A percentile compares a stretch with the other conserved stretches of the same genome.
Conservation (phyloP, 2,113 vertebrate species). For the Bos javanicus region DNA sequence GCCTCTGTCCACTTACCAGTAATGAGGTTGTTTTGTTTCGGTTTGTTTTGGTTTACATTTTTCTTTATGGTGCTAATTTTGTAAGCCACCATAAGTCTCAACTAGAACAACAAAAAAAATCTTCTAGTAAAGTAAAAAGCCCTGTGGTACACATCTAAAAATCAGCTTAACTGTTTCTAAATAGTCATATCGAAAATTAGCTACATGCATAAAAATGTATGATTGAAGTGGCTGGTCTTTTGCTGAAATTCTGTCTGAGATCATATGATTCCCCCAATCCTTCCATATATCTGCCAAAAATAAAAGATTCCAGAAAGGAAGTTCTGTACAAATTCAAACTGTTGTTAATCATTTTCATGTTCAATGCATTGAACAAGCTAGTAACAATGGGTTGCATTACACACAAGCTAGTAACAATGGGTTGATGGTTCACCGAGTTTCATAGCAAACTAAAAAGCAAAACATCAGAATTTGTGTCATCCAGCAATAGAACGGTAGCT, state of each 20-base stretch:
- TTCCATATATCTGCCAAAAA: constrained; percentile 58
- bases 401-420: neutral
- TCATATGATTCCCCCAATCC: neutral
- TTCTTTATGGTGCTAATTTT: neutral
- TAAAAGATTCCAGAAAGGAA: constrained; percentile 57
- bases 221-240: neutral
- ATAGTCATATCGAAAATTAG: constrained; percentile 21
- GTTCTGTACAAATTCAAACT: constrained; percentile 37
- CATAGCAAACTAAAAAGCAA: constrained; percentile 21
- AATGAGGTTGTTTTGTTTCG: neutral
- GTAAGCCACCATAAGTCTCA: neutral
- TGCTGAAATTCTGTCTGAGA: constrained; percentile 19
- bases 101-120: neutral
- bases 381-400: neutral
- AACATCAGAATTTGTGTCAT: neutral
- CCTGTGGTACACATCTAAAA: neutral
- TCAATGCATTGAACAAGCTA: neutral
- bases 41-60: neutral
- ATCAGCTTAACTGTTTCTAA: constrained; percentile 18
- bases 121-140: constrained; percentile 6
- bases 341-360: constrained; percentile 41
- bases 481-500: neutral
- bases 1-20: neutral
- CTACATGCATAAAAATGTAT: constrained; percentile 3
- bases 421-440: constrained; percentile 24